Base-by-base conservation (phyloP, 2,797 vertebrate genomes). In the Anguilla megastoma region DNA sequence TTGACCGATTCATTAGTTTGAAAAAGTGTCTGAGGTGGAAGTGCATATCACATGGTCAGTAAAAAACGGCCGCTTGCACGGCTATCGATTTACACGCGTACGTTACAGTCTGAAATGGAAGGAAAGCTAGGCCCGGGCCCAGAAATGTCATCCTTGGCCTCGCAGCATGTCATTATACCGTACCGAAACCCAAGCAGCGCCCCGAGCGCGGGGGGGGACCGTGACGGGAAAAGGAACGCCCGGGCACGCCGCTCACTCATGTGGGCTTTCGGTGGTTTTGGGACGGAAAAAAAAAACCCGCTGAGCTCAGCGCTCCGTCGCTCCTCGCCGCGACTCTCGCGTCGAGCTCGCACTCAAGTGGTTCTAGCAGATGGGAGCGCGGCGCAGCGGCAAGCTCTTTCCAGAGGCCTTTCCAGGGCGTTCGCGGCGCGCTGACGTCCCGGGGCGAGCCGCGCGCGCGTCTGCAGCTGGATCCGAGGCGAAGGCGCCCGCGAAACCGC, bases 111-210 rank as follows among this genome's bases (percentile, higher is more conserved):
- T 71, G 79, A 88, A 85, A 86, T 66, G 21, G 84, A 89, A 86
- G 85, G 60, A 66, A 41, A 60, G 7, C 86, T 58, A 56, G 85
- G 85, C 63, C 21, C 16, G 84, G 41, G 54, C 69, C 82, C 60
- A 41, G 58, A 80, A 76, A 33, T 41, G 85, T 85, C 33, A 86
- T 86, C n/a, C 86, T 76, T 79, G 21, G 45, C 87, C 86, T 58
- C 30, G 48, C 88, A 89, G 79, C 88, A 88, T 88, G 88, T 90
- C 84, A 90, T 92, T 90, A 91, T 86, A 90, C 86, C 92, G 92
- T 92, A 92, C 94, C 89, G 85, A 88, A 92, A 63, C 88, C 41
- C 80, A 63, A 85, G 86, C 60, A 90, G 92, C 94, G 91, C 63
- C 69, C 90, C 84, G 50, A 58, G 85, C 86, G 12, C 54, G 58